These are phyloP conservation scores for Ormyrus thymus DNA, from an alignment of 2,888 invertebrate genomes.

Conservation along the genomic window DNA sequence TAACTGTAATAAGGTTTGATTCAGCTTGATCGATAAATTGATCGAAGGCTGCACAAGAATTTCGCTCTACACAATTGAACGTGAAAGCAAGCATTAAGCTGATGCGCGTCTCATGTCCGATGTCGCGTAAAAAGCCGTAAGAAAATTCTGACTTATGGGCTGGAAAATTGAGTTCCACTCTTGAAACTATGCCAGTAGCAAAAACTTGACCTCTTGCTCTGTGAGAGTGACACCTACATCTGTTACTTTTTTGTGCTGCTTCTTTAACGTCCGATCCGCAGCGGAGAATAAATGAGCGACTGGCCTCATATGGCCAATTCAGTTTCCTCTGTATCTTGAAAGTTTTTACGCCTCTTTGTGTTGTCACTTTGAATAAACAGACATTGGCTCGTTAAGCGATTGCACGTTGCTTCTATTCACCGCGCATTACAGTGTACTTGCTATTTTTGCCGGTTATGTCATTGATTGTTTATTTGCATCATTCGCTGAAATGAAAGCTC, in stretches of 20 bases:
- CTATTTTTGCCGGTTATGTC: too few species aligned
- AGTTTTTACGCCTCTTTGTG: neutral
- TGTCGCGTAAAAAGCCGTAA: too few species aligned
- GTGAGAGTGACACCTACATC: constrained; percentile 11
- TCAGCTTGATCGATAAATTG: too few species aligned
- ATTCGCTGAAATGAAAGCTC: too few species aligned
- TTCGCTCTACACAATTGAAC: too few species aligned
- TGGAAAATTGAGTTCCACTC: constrained; percentile 8
- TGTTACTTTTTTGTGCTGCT: neutral
- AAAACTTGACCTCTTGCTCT: constrained; percentile 2
- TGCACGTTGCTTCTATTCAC: too few species aligned
- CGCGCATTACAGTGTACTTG: too few species aligned
- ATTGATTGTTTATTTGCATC: too few species aligned
- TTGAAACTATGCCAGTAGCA: neutral
- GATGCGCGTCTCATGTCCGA: too few species aligned
- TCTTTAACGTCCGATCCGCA: constrained; percentile 6
- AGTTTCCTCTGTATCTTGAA: neutral
- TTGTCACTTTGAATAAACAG: neutral
- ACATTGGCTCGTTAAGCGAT: neutral
- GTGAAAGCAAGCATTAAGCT: neutral
- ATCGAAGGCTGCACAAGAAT: too few species aligned
- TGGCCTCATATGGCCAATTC: constrained; percentile 3
- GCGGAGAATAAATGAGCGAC: neutral
- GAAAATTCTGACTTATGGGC: constrained; percentile 1
- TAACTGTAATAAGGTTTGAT: too few species aligned